Conservation (phyloP, 2,888 invertebrate species). For the Andrena bucephala region DNA sequence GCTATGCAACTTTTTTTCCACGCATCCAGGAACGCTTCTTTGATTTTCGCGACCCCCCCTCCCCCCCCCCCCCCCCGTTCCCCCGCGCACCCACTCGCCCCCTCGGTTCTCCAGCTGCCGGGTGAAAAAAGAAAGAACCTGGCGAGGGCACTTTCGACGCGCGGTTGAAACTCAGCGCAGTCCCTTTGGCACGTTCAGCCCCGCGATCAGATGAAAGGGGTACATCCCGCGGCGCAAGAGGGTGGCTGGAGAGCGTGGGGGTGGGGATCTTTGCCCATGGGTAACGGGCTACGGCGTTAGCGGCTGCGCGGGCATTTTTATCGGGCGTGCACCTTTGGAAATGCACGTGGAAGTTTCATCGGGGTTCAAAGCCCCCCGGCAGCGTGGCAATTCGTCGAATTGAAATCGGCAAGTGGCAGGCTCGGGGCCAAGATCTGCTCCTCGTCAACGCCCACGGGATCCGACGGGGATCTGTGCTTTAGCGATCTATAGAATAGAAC, state of each 20-base stretch:
- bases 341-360: conserved; percentile 59
- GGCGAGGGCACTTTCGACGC: conserved; percentile 18
- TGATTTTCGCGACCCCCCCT: conserved; percentile 13
- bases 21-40: not conserved
- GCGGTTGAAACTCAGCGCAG: conserved; percentile 32
- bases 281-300: conserved; percentile 18
- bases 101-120: conserved; percentile 17
- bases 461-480: conserved; percentile 9
- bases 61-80: not conserved
- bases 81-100: not conserved
- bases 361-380: conserved; percentile 43
- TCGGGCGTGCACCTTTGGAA: conserved; percentile 37
- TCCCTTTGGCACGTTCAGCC: conserved; percentile 48
- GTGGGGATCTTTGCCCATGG: conserved; percentile 41
- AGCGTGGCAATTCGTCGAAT: conserved; percentile 17
- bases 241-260: not conserved
- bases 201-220: conserved; percentile 61
- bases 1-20: not conserved
- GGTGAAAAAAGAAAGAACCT: not conserved
- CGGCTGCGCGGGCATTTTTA: conserved; percentile 37
- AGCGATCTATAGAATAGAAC: conserved; percentile 2
- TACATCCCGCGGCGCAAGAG: conserved; percentile 22
- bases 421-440: not conserved
- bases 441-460: conserved; percentile 17
- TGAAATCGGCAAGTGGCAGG: conserved; percentile 42